These are phyloP conservation scores for Urocitellus parryii DNA, from an alignment of 2,113 vertebrate genomes.

Conservation along the genomic window DNA sequence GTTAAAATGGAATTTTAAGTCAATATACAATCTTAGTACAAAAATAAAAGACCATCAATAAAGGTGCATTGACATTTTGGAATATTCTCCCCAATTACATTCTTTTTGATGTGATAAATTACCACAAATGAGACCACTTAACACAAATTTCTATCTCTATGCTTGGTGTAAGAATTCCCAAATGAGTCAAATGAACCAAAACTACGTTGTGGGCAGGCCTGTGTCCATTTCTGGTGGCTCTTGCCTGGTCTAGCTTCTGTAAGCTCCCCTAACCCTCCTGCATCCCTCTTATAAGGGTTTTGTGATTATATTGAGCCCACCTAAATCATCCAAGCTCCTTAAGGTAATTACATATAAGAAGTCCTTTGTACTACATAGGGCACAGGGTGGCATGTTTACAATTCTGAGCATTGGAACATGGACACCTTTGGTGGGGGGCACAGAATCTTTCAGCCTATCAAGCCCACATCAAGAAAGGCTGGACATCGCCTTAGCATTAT, in stretches of 20 bases:
- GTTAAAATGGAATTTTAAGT: neutral
- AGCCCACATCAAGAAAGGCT: neutral
- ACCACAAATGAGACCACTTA: neutral
- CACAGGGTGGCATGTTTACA: neutral
- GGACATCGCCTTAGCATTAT: neutral
- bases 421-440: neutral
- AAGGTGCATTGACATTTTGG: neutral
- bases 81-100: neutral
- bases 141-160: neutral
- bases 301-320: too few relatives aligned
- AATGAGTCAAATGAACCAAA: neutral
- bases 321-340: neutral
- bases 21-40: neutral
- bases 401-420: neutral
- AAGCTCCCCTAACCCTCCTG: neutral
- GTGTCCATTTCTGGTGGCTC: neutral
- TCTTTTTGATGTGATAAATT: neutral
- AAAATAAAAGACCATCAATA: neutral
- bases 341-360: neutral
- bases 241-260: too few relatives aligned
- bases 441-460: neutral
- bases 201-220: neutral
- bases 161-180: neutral
- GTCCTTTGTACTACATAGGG: neutral
- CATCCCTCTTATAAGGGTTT: neutral